Evolutionary conservation across 1,140 invertebrate genomes (phyloP).

Genomic region (Scaptomyza hsui): DNA sequence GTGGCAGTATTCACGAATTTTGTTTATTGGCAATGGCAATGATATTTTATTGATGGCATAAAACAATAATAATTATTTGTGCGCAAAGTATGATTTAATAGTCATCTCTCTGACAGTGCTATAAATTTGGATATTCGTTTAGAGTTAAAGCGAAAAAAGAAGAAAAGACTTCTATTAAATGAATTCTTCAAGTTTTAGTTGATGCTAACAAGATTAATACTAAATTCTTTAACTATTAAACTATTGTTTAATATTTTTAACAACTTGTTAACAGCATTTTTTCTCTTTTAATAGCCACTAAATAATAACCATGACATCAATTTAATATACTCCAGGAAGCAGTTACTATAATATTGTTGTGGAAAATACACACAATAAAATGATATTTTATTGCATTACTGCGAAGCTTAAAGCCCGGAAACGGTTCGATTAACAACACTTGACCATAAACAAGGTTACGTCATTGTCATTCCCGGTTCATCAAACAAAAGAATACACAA

Average conservation of each 20-base stretch:
- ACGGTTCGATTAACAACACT: constrained; percentile 26
- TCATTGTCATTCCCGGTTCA: constrained; percentile 11
- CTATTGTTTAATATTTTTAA: too few relatives aligned
- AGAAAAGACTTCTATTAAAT: too few relatives aligned
- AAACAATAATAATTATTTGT: constrained; percentile 2
- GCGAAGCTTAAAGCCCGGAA: constrained; percentile 26
- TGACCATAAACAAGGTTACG: constrained; percentile 18
- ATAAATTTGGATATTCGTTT: too few relatives aligned
- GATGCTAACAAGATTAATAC: too few relatives aligned
- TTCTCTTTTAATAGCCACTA: not conserved
- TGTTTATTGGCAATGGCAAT: constrained; percentile 17
- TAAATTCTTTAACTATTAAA: too few relatives aligned
- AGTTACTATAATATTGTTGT: constrained; percentile 10
- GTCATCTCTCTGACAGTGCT: not conserved
- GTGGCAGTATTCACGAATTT: constrained; percentile 3
- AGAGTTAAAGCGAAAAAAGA: too few relatives aligned
- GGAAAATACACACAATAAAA: constrained; percentile 5
- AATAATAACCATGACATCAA: not conserved
- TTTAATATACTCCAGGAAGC: constrained; percentile 11
- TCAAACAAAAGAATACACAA: constrained; percentile 26
- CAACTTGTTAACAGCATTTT: too few relatives aligned
- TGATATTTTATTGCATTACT: not conserved
- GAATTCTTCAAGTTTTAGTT: too few relatives aligned
- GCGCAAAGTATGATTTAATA: not conserved
- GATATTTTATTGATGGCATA: constrained; percentile 9